A percentile compares a stretch with the other conserved stretches of the same genome.
Evolutionary conservation across 1,140 invertebrate genomes (phyloP).

Genomic region (Scylla paramamosain): DNA sequence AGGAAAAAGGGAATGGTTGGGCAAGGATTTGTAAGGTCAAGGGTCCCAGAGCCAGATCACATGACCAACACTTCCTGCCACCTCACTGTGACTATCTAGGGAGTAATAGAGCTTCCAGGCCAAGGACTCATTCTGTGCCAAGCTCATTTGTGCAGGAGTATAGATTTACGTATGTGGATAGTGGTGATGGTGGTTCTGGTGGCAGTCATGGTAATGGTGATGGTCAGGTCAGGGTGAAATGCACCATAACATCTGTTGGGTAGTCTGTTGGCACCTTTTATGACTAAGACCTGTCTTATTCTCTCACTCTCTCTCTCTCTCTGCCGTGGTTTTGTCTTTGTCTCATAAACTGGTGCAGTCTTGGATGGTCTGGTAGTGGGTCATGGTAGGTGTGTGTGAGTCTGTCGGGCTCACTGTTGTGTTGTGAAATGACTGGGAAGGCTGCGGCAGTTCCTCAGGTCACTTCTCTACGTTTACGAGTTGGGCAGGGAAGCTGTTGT

Average conservation of each 20-base stretch:
- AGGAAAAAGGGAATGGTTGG: not conserved
- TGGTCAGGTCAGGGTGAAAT: not conserved
- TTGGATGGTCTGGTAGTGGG: not conserved
- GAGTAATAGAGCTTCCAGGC: not conserved
- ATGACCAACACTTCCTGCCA: not conserved
- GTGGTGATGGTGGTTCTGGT: not conserved
- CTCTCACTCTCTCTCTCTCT: not conserved
- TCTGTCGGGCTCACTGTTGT: too few relatives aligned
- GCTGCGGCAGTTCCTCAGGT: not conserved
- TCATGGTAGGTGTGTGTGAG: not conserved
- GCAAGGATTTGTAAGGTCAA: not conserved
- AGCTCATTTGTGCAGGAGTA: not conserved
- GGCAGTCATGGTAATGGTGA: not conserved
- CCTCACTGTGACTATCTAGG: not conserved
- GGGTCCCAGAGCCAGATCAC: conserved; percentile 17
- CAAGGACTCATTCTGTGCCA: not conserved
- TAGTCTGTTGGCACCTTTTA: not conserved
- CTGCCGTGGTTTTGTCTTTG: too few relatives aligned
- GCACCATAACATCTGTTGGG: not conserved
- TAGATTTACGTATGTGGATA: not conserved
- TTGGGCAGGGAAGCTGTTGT: not conserved
- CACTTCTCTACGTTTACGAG: not conserved
- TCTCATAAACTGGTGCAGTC: not conserved
- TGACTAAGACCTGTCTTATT: not conserved
- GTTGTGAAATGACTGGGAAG: too few relatives aligned